Conservation (phyloP, 1,140 invertebrate species). For the Maconellicoccus hirsutus region DNA sequence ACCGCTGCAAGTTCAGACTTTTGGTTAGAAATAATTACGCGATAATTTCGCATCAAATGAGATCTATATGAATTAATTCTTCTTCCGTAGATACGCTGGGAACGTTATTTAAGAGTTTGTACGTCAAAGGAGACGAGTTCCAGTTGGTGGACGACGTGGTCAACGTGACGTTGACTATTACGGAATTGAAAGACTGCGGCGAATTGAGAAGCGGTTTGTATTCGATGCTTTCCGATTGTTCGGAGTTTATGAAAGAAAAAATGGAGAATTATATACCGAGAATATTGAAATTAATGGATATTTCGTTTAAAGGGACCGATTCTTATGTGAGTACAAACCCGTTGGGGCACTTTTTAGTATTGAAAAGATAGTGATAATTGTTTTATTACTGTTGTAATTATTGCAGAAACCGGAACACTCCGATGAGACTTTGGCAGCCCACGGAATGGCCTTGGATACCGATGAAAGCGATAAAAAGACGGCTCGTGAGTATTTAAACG, state of each 20-base stretch:
- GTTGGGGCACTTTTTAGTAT: too few species aligned
- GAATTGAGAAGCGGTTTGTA: conserved; percentile 4
- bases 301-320: not conserved
- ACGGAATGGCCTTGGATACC: not conserved
- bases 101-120: conserved; percentile 7
- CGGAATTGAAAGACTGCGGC: conserved; percentile 1
- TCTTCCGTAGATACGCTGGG: not conserved
- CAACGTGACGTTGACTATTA: not conserved
- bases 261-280: not conserved
- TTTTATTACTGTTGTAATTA: not conserved
- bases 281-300: not conserved
- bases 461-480: not conserved
- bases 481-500: not conserved
- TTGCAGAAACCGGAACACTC: not conserved
- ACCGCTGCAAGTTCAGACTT: conserved; percentile 12
- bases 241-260: conserved; percentile 18
- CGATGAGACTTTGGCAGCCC: not conserved
- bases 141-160: not conserved
- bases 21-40: not conserved
- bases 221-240: conserved; percentile 13
- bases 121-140: conserved; percentile 4
- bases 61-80: not conserved
- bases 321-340: not conserved
- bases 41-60: not conserved
- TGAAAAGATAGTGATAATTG: not conserved